phyloP scores from a whole-genome alignment of 2,113 vertebrate species.

The Taxidea taxus region DNA sequence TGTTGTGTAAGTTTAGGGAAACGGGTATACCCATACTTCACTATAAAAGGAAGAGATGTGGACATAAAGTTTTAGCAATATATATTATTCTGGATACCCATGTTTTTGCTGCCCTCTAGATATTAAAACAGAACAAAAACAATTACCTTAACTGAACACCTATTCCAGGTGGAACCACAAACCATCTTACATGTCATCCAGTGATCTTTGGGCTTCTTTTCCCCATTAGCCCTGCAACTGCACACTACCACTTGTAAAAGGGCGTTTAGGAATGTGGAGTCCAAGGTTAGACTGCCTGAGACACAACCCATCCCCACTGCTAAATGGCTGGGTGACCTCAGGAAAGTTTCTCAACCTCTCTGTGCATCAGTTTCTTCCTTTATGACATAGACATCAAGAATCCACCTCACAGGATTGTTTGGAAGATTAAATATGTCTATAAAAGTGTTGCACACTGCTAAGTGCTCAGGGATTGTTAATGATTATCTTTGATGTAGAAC shows the following conservation, averaged over 20 bases:
- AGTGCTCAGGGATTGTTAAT: background rate
- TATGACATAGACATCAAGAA: background rate
- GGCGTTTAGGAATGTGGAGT: background rate
- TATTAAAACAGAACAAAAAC: background rate
- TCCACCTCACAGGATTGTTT: background rate
- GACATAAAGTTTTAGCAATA: background rate
- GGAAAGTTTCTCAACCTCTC: background rate
- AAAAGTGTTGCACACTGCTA: background rate
- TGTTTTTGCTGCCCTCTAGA: background rate
- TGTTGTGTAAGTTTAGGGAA: background rate
- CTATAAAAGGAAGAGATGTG: background rate
- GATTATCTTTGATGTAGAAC: background rate
- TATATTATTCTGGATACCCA: background rate
- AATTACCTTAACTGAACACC: background rate
- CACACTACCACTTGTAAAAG: background rate
- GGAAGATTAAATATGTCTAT: background rate
- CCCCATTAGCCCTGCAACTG: background rate
- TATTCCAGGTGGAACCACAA: background rate
- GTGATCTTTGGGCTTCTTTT: background rate
- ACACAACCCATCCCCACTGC: background rate
- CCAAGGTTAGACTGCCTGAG: background rate
- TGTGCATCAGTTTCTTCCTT: background rate
- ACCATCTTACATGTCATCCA: background rate
- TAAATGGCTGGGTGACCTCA: background rate
- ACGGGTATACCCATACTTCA: background rate